These are phyloP conservation scores for Murina feae DNA, from an alignment of 2,113 vertebrate genomes.

Conservation along the genomic window DNA sequence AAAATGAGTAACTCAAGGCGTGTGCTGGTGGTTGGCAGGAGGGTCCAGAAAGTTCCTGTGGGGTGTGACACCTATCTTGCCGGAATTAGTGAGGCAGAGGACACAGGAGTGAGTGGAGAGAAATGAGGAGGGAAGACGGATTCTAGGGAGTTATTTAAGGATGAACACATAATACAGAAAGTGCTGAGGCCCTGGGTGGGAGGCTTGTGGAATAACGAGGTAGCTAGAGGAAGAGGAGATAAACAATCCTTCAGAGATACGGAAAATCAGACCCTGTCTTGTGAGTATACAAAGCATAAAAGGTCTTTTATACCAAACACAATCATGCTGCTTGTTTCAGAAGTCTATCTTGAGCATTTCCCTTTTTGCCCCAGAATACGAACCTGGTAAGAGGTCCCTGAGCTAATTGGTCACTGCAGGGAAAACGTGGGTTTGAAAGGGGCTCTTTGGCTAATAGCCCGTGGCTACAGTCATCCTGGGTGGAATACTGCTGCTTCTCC, in stretches of 20 bases:
- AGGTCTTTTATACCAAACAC: slow-evolving; percentile 11
- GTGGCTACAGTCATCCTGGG: neutral
- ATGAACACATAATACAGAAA: slow-evolving; percentile 43
- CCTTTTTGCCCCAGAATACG: neutral
- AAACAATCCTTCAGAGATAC: neutral
- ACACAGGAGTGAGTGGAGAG: neutral
- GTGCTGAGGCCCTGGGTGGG: neutral
- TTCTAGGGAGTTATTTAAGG: neutral
- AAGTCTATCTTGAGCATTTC: neutral
- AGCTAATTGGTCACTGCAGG: neutral
- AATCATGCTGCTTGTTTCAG: neutral
- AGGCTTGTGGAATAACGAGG: neutral
- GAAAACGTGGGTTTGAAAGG: neutral
- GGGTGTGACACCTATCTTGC: neutral
- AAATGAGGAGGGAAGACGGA: neutral
- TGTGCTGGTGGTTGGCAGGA: slow-evolving; percentile 38
- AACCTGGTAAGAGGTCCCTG: neutral
- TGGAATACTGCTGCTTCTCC: neutral
- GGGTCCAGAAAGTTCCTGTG: slow-evolving; percentile 2
- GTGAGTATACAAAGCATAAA: neutral
- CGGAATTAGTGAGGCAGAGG: neutral
- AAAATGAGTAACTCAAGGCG: slow-evolving; percentile 32
- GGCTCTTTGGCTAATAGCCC: neutral
- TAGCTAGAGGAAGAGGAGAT: neutral
- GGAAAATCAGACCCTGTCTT: neutral